These are phyloP conservation scores for Anaspis maculata DNA, from an alignment of 2,888 invertebrate species.

Conservation along the genomic window DNA sequence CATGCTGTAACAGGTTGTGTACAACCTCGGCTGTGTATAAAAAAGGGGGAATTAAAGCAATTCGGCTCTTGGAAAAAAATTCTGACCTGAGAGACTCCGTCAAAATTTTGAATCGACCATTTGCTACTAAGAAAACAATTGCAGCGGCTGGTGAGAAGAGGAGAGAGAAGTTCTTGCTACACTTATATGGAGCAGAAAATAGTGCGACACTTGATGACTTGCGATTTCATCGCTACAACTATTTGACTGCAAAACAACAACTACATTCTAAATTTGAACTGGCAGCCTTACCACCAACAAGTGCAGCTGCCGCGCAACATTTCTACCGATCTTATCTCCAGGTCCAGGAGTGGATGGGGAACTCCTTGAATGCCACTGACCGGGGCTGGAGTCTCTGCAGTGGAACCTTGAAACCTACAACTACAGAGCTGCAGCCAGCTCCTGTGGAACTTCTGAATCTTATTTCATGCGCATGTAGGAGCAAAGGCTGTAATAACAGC, in stretches of 20 bases:
- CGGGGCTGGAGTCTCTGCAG: neutral
- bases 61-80: neutral
- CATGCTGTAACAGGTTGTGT: neutral
- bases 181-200: neutral
- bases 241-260: neutral
- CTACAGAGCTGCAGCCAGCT: conserved; percentile 5
- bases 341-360: neutral
- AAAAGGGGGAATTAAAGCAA: neutral
- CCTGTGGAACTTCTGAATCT: neutral
- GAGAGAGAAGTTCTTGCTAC: neutral
- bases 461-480: neutral
- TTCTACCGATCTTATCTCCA: neutral
- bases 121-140: neutral
- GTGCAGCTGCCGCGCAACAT: neutral
- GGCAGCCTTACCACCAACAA: neutral
- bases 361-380: neutral
- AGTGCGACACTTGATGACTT: neutral
- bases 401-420: neutral
- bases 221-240: neutral
- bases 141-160: neutral
- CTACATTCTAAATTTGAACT: neutral
- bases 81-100: neutral
- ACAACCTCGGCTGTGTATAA: neutral
- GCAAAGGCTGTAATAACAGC: too few species aligned
- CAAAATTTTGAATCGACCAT: neutral